Evolutionary conservation across 2,888 invertebrate genomes (phyloP), one percentile per base, ranked within the genome.

Genomic region (Hirtodrosophila trivittata): DNA sequence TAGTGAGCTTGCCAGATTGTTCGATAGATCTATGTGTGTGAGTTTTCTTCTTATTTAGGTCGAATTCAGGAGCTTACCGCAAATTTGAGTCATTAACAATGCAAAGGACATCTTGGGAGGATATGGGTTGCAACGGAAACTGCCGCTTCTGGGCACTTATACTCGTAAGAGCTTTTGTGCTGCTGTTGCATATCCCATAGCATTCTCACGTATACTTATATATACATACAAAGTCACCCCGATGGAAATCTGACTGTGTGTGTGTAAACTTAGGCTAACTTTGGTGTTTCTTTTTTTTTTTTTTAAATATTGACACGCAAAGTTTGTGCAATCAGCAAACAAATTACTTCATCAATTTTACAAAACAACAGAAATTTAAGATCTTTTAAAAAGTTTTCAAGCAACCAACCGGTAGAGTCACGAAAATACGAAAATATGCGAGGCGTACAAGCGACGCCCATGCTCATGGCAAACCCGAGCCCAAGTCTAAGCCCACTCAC

Each of bases 261-360:
- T 47, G 33, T 41, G 10, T 28, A 42, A 50, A 64, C 50, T 68
- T 65, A 13, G 56, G 39, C 39, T 57, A 84, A 56, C 39, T 57
- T 69, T 65, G 32, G 46, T 59, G 66, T 66, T 75, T 57, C 68
- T 81, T 75, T 68, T 41, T 56, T 66, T 57, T 71, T 81, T 75
- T 68, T 41, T 56, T 66, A 82, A 80, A 85, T 82, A 80, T 81
- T 81, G 83, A 76, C 86, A 81, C 83, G 80, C 83, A 81, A 81
- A 81, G 83, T 86, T 81, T 81, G 66, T 83, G 86, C 86, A 86
- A 86, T 81, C 83, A 76, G 58, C 86, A 81, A 86, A 83, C 80
- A 83, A 81, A 86, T 81, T 81, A 81, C 83, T 86, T 81, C 83
- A 81, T 81, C 80, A 81, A 86, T 81, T 81, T 86, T 86, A 83